These are phyloP conservation scores for Lymantria monacha DNA, from an alignment of 2,888 invertebrate genomes.

Conservation along the genomic window DNA sequence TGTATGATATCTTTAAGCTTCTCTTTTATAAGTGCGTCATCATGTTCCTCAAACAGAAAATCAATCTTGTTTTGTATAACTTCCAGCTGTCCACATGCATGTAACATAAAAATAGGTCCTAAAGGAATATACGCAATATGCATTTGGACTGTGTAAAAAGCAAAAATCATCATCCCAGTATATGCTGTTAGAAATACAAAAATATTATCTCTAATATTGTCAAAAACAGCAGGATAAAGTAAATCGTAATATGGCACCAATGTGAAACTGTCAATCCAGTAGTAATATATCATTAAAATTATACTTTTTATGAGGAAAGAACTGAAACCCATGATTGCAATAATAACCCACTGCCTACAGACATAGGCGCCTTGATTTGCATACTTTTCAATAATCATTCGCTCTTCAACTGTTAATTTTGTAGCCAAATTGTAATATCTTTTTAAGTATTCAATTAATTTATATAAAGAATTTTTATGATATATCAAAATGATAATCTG, in stretches of 20 bases:
- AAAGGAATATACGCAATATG: constrained; percentile 47
- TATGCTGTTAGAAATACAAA: constrained; percentile 22
- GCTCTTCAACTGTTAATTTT: constrained; percentile 26
- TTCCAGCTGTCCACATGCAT: constrained; percentile 54
- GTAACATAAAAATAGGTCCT: constrained; percentile 52
- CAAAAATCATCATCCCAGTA: constrained; percentile 14
- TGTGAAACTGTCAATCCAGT: constrained; percentile 27
- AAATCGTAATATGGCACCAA: constrained; percentile 36
- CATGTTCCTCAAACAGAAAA: constrained; percentile 31
- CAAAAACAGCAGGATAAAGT: constrained; percentile 36
- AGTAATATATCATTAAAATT: constrained; percentile 27
- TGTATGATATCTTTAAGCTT: constrained; percentile 35
- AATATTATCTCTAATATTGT: constrained; percentile 31
- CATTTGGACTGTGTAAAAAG: constrained; percentile 25
- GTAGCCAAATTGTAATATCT: constrained; percentile 35
- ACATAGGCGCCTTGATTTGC: constrained; percentile 32
- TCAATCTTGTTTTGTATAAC: constrained; percentile 36
- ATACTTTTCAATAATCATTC: constrained; percentile 30
- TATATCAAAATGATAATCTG: constrained; percentile 27
- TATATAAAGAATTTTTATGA: constrained; percentile 27
- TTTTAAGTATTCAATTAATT: constrained; percentile 38
- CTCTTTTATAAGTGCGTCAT: constrained; percentile 19
- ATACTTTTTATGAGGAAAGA: constrained; percentile 32
- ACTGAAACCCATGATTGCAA: neutral
- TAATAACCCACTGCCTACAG: constrained; percentile 38